These are phyloP conservation scores for Peromyscus polionotus DNA, from an alignment of 2,113 vertebrate genomes.

Conservation along the genomic window DNA sequence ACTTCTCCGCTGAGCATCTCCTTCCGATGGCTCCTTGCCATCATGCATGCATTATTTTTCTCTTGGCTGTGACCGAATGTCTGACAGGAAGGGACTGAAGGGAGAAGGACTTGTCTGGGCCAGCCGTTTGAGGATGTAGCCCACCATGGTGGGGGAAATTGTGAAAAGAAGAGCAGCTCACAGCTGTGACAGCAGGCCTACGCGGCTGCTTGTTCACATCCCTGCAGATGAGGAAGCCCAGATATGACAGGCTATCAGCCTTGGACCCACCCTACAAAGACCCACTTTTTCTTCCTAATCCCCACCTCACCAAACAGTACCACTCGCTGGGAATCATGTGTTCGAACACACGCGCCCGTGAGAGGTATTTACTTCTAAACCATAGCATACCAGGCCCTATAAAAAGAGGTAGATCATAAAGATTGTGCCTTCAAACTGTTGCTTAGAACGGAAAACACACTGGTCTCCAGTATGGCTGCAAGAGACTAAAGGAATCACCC, in stretches of 20 bases:
- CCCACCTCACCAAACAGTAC: neutral
- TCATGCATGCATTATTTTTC: neutral
- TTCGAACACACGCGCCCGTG: neutral
- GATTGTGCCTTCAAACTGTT: neutral
- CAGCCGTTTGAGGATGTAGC: too few species aligned
- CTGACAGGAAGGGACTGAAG: neutral
- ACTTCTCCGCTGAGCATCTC: neutral
- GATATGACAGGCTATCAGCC: too few species aligned
- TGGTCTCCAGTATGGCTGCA: neutral
- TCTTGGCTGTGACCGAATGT: neutral
- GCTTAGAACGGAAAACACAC: neutral
- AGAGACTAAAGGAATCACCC: neutral
- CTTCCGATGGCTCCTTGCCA: neutral
- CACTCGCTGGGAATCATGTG: neutral
- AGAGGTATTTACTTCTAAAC: neutral
- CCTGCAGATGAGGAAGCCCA: neutral
- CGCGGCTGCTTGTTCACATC: too few species aligned
- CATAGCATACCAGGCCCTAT: neutral
- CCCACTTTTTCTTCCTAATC: neutral
- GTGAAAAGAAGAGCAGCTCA: neutral
- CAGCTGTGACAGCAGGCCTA: too few species aligned
- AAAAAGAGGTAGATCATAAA: neutral
- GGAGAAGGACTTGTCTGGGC: too few species aligned
- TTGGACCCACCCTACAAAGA: neutral
- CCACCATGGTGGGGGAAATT: too few species aligned